Evolutionary conservation across 2,797 vertebrate species (phyloP).

Genomic region (Botia kubotai): DNA sequence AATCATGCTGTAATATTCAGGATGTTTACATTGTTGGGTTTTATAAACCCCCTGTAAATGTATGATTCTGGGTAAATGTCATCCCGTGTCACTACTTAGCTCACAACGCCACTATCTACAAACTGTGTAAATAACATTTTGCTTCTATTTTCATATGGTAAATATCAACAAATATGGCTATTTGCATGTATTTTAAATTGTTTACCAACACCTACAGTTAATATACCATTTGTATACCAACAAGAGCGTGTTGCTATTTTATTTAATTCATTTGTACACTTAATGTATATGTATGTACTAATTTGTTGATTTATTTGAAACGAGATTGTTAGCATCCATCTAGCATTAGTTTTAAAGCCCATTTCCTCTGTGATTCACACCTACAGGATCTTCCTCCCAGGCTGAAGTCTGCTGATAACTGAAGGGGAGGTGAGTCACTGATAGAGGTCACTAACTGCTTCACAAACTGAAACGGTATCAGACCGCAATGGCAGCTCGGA

Average conservation of each 20-base stretch:
- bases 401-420: constrained; percentile 34
- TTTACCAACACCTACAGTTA: constrained; percentile 6
- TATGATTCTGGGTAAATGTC: constrained; percentile 8
- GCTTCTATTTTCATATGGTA: neutral
- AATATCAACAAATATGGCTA: constrained; percentile 16
- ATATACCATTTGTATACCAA: constrained; percentile 5
- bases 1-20: neutral
- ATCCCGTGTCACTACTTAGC: neutral
- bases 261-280: neutral
- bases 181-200: constrained; percentile 13
- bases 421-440: constrained; percentile 38
- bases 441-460: constrained; percentile 54
- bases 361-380: constrained; percentile 13
- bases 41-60: neutral
- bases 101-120: neutral
- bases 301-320: constrained; percentile 27
- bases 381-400: constrained; percentile 21
- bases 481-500: constrained; percentile 30
- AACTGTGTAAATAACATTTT: constrained; percentile 27
- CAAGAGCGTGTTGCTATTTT: constrained; percentile 2
- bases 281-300: constrained; percentile 9
- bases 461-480: constrained; percentile 42
- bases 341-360: constrained; percentile 25
- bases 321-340: constrained; percentile 11
- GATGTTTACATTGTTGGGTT: neutral